A percentile compares a stretch with the other conserved stretches of the same genome.
Evolutionary conservation across 2,113 vertebrate genomes (phyloP).

Genomic region (Shinisaurus crocodilurus): DNA sequence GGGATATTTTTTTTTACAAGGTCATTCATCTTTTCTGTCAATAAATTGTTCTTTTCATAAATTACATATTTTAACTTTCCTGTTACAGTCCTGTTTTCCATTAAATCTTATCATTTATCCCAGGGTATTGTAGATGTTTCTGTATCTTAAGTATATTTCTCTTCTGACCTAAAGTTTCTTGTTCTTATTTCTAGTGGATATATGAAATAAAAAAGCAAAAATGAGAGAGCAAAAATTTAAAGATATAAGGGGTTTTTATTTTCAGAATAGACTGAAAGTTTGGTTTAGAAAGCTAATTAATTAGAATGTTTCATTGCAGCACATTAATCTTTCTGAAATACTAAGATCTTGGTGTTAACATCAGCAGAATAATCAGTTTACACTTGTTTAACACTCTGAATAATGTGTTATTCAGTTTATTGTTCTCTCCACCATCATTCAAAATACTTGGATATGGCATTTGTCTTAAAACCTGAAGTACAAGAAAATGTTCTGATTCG

Average conservation of each 20-base stretch:
- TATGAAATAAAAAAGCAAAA: no score
- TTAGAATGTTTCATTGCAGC: background rate
- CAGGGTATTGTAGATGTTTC: background rate
- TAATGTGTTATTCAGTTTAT: background rate
- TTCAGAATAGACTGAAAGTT: background rate
- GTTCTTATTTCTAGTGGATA: background rate
- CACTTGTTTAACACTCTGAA: background rate
- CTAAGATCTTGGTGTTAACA: background rate
- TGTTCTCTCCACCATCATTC: background rate
- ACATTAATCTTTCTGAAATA: background rate
- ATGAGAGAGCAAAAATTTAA: background rate
- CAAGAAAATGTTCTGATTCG: background rate
- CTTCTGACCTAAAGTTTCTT: background rate
- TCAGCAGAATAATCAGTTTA: background rate
- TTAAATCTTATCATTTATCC: background rate
- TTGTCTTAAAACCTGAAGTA: background rate
- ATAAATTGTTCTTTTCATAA: slow-evolving; percentile 1
- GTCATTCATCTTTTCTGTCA: background rate
- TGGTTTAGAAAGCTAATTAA: background rate
- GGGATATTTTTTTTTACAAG: background rate
- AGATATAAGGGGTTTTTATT: background rate
- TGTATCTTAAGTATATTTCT: background rate
- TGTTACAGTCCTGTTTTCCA: background rate
- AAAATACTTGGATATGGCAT: background rate
- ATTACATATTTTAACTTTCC: background rate